Evolutionary conservation across 2,797 vertebrate genomes (phyloP).

Genomic region (Enteromius radiatus): DNA sequence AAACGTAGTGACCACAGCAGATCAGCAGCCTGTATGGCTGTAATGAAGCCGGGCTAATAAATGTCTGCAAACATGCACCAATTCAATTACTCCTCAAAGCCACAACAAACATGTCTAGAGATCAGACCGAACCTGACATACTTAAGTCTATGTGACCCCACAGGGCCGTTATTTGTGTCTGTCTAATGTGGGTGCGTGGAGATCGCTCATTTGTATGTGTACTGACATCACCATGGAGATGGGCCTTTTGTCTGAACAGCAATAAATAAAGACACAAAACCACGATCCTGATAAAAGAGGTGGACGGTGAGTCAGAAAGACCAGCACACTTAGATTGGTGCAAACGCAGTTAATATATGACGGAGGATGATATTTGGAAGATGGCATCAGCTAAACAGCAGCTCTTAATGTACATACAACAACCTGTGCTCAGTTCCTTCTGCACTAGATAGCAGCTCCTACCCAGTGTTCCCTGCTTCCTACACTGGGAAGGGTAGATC

Average conservation of each 20-base stretch:
- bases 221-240: slow-evolving; percentile 77
- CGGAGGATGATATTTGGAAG: background rate
- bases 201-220: slow-evolving; percentile 66
- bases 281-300: slow-evolving; percentile 51
- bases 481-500: background rate
- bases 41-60: slow-evolving; percentile 29
- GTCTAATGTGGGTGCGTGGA: slow-evolving; percentile 4
- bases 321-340: slow-evolving; percentile 46
- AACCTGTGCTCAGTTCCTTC: background rate
- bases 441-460: background rate
- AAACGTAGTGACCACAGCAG: slow-evolving; percentile 11
- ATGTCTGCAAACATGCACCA: slow-evolving; percentile 13
- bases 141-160: slow-evolving; percentile 9
- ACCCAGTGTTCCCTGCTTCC: background rate
- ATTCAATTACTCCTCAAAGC: background rate
- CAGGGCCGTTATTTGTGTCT: slow-evolving; percentile 51
- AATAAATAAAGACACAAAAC: slow-evolving; percentile 72
- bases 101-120: background rate
- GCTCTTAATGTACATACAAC: background rate
- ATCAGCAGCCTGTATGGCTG: background rate
- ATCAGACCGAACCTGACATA: background rate
- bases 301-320: slow-evolving; percentile 68
- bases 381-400: background rate
- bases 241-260: slow-evolving; percentile 61
- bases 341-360: slow-evolving; percentile 21